Percentiles rank a stretch among this genome's conserved stretches.
phyloP scores from a whole-genome alignment of 2,888 invertebrate genomes.

The Oscheius sp. region DNA sequence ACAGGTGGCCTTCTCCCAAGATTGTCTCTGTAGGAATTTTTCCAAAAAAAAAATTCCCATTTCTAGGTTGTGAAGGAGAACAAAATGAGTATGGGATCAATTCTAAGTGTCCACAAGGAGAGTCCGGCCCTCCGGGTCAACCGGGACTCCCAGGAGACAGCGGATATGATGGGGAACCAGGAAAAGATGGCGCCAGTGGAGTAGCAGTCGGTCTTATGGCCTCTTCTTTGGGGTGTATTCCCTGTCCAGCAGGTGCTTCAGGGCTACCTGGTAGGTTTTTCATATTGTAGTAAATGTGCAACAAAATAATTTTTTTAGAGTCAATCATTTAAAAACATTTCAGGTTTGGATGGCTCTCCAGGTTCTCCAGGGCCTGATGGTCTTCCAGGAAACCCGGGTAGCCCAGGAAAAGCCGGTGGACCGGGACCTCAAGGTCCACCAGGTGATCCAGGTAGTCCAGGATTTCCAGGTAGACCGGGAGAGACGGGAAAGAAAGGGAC shows the following conservation, averaged over 20 bases:
- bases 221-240: conserved; percentile 1
- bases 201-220: background rate
- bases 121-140: background rate
- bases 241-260: conserved; percentile 2
- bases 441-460: background rate
- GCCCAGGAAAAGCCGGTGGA: background rate
- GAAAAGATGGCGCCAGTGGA: background rate
- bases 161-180: background rate
- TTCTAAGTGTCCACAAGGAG: conserved; percentile 19
- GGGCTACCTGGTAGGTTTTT: background rate
- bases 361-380: background rate
- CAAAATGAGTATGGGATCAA: conserved; percentile 12
- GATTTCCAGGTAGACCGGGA: conserved; percentile 1
- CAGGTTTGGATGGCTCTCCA: background rate
- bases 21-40: conserved; percentile 14
- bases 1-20: background rate
- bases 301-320: no score
- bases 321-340: no score
- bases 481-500: background rate
- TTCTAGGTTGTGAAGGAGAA: background rate
- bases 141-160: conserved; percentile 8
- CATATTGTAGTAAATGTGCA: no score
- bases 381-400: background rate
- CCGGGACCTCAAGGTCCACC: background rate
- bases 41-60: background rate